Evolutionary conservation across 1,140 invertebrate species (phyloP), one percentile per base, ranked within the genome.

Genomic region (Harlomillsia oculata): DNA sequence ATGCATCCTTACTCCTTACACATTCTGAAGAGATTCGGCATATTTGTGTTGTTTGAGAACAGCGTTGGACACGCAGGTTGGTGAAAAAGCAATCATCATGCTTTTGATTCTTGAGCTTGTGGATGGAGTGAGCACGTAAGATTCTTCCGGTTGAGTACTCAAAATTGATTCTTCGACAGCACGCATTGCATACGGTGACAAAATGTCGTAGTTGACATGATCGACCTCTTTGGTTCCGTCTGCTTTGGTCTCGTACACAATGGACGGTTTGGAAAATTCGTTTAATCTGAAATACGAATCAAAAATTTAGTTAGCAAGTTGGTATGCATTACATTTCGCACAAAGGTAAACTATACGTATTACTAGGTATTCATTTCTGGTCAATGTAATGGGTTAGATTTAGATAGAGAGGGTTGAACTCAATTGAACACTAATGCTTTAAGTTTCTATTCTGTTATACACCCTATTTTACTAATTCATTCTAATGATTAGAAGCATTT

Each of bases 71-170:
- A 64, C 56, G 23, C 59, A 64, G 23, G 30, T 61, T 49, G 63
- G 63, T 3, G 63, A 61, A 28, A 64, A 58, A 5, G 63, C 59
- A 45, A 61, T 58, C 52, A 64, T 58, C 63, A 64, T 61, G 48
- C 53, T 61, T 29, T 64, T 64, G 34, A 64, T 53, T 41, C 63
- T 18, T 11, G 63, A 64, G 32, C 59, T 59, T 11, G 59, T 46
- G 20, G 63, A 64, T 26, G 59, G 63, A 11, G 59, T 56, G 25
- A 64, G 36, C 11, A 64, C 59, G 41, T 64, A 64, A 18, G 55
- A 44, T 26, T 58, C 46, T 26, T 64, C 52, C 5, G 59, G 59
- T 14, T 39, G 36, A 11, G 54, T 32, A 26, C 36, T 56, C 44
- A 64, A 30, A 41, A 64, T 56, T 4, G 63, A 37, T 32, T 64